Conservation (phyloP, 2,797 vertebrate species). For the Lerista edwardsae region DNA sequence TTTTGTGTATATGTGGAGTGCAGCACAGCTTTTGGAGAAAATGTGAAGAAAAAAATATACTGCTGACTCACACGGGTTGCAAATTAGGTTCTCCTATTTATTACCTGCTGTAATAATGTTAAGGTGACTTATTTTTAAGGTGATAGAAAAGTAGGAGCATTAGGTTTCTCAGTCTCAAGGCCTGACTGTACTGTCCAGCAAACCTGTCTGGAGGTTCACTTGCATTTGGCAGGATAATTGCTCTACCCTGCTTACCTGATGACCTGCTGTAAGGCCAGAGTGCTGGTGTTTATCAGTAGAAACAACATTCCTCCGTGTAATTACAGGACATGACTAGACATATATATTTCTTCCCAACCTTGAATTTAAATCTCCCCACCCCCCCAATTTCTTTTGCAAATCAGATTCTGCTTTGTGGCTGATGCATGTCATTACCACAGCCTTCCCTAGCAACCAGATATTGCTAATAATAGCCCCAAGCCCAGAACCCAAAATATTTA, state of each 20-base stretch:
- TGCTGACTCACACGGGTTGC: not conserved
- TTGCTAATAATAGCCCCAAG: conserved; percentile 45
- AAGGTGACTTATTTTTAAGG: not conserved
- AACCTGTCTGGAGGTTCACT: not conserved
- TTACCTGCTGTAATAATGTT: not conserved
- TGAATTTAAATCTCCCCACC: conserved; percentile 11
- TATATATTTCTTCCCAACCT: conserved; percentile 16
- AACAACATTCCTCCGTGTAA: not conserved
- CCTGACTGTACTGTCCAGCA: not conserved
- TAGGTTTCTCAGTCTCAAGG: not conserved
- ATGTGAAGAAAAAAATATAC: not conserved
- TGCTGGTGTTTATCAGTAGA: conserved; percentile 16
- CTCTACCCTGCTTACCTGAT: not conserved
- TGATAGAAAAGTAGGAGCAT: not conserved
- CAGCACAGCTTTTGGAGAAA: not conserved
- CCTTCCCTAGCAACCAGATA: conserved; percentile 56
- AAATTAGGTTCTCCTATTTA: not conserved
- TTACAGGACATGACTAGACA: not conserved
- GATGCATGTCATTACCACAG: conserved; percentile 18
- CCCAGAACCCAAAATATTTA: not conserved
- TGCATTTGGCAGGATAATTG: not conserved
- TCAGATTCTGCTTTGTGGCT: conserved; percentile 38
- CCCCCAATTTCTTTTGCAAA: conserved; percentile 34
- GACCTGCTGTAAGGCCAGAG: not conserved
- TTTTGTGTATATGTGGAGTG: not conserved